Evolutionary conservation across 2,797 vertebrate genomes (phyloP), one percentile per base, ranked within the genome.

Genomic region (Mycteria americana): DNA sequence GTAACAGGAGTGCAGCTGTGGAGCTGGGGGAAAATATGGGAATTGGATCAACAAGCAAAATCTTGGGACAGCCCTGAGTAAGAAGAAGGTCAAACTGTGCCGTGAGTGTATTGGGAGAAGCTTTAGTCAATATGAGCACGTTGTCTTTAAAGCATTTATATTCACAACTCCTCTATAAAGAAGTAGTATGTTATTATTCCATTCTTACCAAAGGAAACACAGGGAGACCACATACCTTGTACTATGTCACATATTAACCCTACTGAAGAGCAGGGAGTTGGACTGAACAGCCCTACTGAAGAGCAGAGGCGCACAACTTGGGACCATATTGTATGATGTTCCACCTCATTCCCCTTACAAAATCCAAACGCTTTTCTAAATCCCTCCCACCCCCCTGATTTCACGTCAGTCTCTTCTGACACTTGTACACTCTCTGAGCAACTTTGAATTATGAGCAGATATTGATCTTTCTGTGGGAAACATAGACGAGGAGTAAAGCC

Each of bases 291-390:
- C 33, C 17, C 33, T 24, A 60, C 21, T 18, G 31, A 80, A 75
- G 24, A 87, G 54, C 46, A 92, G 57, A 85, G 24, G n/a, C 37
- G 50, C 46, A 35, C 35, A 63, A 3, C 27, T 62, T 31, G 37
- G 45, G 59, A 85, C 78, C 4, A 14, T 35, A 73, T 6, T 2
- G 10, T 39, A 75, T 0, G 0, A 78, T 31, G 19, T 37, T 78
- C 18, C 19, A 76, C 28, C 18, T 90, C 5, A 33, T 45, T 84
- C 23, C 23, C 18, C 31, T 59, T 27, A 51, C 37, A 83, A 83
- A 95, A 90, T 54, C 27, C 25, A 69, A 54, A n/a, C 14, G 56
- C 28, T 85, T 67, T 63, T 80, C n/a, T 57, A 48, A 18, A 65
- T 76, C 37, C 3, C 15, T 83, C 10, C 28, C n/a, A 80, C 16